phyloP scores from a whole-genome alignment of 1,140 invertebrate genomes.

The Polypedilum vanderplanki region DNA sequence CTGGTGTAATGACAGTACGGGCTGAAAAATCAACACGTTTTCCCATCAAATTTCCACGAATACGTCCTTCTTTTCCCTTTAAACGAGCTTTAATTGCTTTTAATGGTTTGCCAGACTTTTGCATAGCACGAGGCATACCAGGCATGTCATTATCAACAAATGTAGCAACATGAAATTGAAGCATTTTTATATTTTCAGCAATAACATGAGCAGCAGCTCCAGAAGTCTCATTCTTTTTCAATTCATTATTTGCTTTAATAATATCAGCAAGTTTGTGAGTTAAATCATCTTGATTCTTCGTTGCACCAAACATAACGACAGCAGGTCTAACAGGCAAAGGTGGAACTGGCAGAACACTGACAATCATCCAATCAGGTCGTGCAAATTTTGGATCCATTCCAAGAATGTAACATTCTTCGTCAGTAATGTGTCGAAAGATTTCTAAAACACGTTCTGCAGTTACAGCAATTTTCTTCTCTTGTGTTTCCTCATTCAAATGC shows the following conservation, averaged over 20 bases:
- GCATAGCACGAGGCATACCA: conserved; percentile 93
- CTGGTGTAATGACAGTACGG: conserved; percentile 96
- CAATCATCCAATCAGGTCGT: conserved; percentile 98
- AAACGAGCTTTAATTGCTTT: conserved; percentile 92
- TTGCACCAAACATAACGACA: conserved; percentile 98
- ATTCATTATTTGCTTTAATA: conserved; percentile 97
- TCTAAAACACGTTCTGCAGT: conserved; percentile 94
- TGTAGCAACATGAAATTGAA: conserved; percentile 98
- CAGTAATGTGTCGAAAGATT: conserved; percentile 94
- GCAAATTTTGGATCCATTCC: conserved; percentile 95
- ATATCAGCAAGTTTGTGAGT: conserved; percentile 99
- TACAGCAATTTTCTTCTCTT: conserved; percentile 88
- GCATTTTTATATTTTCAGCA: conserved; percentile 92
- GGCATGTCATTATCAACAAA: conserved; percentile 98
- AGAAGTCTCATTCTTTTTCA: conserved; percentile 88
- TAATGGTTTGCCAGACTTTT: conserved; percentile 96
- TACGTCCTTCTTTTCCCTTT: conserved; percentile 94
- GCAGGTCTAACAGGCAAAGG: conserved; percentile 89
- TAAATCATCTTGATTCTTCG: conserved; percentile 97
- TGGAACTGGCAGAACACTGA: conserved; percentile 94
- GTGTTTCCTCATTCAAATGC: conserved; percentile 94
- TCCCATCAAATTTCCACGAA: conserved; percentile 99
- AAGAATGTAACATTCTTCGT: conserved; percentile 93
- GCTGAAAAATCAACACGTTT: conserved; percentile 98
- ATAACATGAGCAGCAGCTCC: conserved; percentile 97